A percentile compares a stretch with the other conserved stretches of the same genome.
Conservation (phyloP, 2,113 vertebrate genomes). For the Corydoras sp. region DNA sequence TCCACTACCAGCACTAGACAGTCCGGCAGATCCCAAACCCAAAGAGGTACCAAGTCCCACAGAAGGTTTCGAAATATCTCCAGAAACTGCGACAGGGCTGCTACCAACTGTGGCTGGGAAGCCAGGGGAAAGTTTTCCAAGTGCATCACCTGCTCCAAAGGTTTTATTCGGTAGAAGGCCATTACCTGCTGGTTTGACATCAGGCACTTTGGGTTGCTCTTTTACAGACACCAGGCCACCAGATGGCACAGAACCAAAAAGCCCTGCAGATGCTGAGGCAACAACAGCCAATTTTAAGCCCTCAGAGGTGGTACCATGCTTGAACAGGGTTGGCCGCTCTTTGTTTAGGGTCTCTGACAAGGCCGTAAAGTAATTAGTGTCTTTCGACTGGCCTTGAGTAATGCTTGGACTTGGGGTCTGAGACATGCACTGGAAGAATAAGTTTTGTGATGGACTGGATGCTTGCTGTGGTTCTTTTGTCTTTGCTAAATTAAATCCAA, state of each 20-base stretch:
- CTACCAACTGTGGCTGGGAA: slow-evolving; percentile 72
- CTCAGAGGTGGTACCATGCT: slow-evolving; percentile 54
- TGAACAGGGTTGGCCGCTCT: slow-evolving; percentile 72
- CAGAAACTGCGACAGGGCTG: slow-evolving; percentile 34
- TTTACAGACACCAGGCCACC: slow-evolving; percentile 51
- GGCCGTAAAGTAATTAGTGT: slow-evolving; percentile 81
- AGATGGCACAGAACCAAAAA: slow-evolving; percentile 40
- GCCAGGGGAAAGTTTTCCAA: slow-evolving; percentile 77
- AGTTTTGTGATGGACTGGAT: slow-evolving; percentile 79
- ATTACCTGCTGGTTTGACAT: slow-evolving; percentile 74
- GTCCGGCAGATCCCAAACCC: slow-evolving; percentile 42
- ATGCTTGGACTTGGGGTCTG: slow-evolving; percentile 69
- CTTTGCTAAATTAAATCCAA: slow-evolving; percentile 81
- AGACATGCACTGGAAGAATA: slow-evolving; percentile 98
- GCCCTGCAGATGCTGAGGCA: slow-evolving; percentile 38
- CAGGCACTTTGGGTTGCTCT: slow-evolving; percentile 76
- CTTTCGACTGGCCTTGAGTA: slow-evolving; percentile 55
- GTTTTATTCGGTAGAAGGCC: slow-evolving; percentile 71
- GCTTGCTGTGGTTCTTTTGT: slow-evolving; percentile 70
- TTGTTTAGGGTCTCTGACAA: slow-evolving; percentile 83
- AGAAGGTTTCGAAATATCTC: slow-evolving; percentile 46
- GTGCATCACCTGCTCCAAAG: slow-evolving; percentile 65
- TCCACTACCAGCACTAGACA: slow-evolving; percentile 37
- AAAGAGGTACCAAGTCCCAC: slow-evolving; percentile 32
- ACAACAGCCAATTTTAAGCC: slow-evolving; percentile 55